Conservation (phyloP, 2,113 vertebrate species). For the Hyla sarda region DNA sequence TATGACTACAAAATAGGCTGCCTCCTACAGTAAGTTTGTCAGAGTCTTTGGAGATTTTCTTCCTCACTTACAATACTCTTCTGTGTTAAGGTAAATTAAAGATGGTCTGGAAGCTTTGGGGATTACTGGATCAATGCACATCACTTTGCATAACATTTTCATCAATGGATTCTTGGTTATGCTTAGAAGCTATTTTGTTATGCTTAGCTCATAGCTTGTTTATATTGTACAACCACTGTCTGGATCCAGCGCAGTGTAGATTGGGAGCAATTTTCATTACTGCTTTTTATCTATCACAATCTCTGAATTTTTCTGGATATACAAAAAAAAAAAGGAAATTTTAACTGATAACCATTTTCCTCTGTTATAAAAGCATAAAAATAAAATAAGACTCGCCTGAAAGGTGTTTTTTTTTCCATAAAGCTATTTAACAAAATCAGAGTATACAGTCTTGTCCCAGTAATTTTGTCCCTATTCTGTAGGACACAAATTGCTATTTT, state of each 20-base stretch:
- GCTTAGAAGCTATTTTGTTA: conserved; percentile 60
- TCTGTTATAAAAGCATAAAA: conserved; percentile 70
- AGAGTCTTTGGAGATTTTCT: conserved; percentile 64
- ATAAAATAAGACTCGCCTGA: conserved; percentile 62
- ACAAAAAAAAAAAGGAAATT: conserved; percentile 70
- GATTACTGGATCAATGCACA: conserved; percentile 67
- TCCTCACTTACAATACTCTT: conserved; percentile 60
- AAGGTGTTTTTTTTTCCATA: conserved; percentile 67
- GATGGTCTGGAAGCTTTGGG: conserved; percentile 60
- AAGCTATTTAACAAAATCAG: conserved; percentile 69
- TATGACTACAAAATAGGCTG: conserved; percentile 61
- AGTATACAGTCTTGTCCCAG: conserved; percentile 62
- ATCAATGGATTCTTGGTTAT: conserved; percentile 63
- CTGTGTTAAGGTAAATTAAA: conserved; percentile 68
- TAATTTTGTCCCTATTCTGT: conserved; percentile 43
- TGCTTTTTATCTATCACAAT: conserved; percentile 70
- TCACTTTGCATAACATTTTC: conserved; percentile 63
- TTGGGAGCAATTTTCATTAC: conserved; percentile 68
- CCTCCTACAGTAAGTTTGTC: conserved; percentile 63
- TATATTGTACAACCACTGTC: conserved; percentile 60
- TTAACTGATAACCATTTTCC: conserved; percentile 68
- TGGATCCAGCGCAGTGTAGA: conserved; percentile 67
- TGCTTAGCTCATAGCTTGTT: conserved; percentile 58
- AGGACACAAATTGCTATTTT: conserved; percentile 60
- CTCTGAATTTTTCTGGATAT: conserved; percentile 72